Evolutionary conservation across 2,888 invertebrate genomes (phyloP).

Genomic region (Lasius fuliginosus): DNA sequence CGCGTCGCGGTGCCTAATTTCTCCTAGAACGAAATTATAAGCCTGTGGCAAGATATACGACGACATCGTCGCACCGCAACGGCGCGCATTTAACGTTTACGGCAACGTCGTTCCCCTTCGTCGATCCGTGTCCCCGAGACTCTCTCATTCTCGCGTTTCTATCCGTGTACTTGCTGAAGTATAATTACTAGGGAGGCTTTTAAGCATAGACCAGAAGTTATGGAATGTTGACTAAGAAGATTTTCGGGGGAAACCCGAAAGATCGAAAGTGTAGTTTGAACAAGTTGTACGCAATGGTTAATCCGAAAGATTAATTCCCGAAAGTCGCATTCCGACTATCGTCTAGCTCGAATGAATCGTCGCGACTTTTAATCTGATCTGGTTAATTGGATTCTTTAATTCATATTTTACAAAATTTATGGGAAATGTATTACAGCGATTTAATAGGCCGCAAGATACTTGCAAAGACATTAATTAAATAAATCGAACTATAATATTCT

Average conservation of each 20-base stretch:
- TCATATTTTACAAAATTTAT: not conserved
- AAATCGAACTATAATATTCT: not conserved
- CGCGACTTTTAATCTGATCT: conserved; percentile 33
- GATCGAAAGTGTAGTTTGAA: not conserved
- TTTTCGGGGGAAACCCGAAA: conserved; percentile 2
- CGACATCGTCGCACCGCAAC: conserved; percentile 51
- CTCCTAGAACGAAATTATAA: conserved; percentile 80
- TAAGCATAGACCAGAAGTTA: conserved; percentile 16
- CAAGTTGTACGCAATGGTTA: conserved; percentile 24
- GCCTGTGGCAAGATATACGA: conserved; percentile 78
- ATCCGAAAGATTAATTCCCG: conserved; percentile 25
- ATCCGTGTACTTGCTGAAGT: conserved; percentile 11
- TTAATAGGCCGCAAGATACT: conserved; percentile 17
- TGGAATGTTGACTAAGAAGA: not conserved
- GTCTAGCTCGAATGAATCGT: not conserved
- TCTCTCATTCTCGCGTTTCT: not conserved
- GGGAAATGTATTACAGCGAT: conserved; percentile 8
- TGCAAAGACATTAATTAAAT: conserved; percentile 16
- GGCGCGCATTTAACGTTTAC: conserved; percentile 19
- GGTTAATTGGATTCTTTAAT: conserved; percentile 36
- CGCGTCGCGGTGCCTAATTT: conserved; percentile 77
- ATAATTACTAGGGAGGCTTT: conserved; percentile 26
- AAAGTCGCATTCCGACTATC: not conserved
- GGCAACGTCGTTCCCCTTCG: conserved; percentile 14
- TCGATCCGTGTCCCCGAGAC: conserved; percentile 18